These are phyloP conservation scores for Paraescarpia echinospica DNA, from an alignment of 1,140 invertebrate genomes.

Conservation along the genomic window DNA sequence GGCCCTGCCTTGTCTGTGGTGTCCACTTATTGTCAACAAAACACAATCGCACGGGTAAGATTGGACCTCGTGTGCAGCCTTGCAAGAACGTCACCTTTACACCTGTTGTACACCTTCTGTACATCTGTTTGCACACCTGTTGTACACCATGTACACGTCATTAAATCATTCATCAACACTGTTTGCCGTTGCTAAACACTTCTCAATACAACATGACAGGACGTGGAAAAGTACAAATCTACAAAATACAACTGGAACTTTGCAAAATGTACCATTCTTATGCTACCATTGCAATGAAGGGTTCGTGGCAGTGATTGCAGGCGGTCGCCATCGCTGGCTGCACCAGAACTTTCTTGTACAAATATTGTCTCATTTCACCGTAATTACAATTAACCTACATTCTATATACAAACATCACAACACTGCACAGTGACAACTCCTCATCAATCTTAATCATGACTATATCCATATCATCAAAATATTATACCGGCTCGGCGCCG, in stretches of 20 bases:
- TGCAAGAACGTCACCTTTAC: not conserved
- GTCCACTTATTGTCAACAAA: not conserved
- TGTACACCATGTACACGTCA: not conserved
- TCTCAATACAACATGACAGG: not conserved
- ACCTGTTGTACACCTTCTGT: not conserved
- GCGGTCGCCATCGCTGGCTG: not conserved
- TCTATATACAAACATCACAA: conserved; percentile 6
- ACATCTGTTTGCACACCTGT: not conserved
- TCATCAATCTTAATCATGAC: conserved; percentile 1
- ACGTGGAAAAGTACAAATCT: conserved; percentile 1
- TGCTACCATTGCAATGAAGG: not conserved
- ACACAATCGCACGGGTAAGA: not conserved
- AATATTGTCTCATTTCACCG: conserved; percentile 5
- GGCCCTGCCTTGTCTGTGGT: not conserved
- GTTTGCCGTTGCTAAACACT: not conserved
- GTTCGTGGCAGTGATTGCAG: not conserved
- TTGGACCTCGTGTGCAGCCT: not conserved
- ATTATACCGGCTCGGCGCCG: not conserved
- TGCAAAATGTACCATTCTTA: not conserved
- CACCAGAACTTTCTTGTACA: not conserved
- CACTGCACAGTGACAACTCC: not conserved
- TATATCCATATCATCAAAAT: conserved; percentile 2
- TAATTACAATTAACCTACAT: conserved; percentile 6
- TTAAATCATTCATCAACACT: not conserved
- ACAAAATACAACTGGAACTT: not conserved